phyloP scores from a whole-genome alignment of 2,797 vertebrate species.

The Myripristis murdjan region DNA sequence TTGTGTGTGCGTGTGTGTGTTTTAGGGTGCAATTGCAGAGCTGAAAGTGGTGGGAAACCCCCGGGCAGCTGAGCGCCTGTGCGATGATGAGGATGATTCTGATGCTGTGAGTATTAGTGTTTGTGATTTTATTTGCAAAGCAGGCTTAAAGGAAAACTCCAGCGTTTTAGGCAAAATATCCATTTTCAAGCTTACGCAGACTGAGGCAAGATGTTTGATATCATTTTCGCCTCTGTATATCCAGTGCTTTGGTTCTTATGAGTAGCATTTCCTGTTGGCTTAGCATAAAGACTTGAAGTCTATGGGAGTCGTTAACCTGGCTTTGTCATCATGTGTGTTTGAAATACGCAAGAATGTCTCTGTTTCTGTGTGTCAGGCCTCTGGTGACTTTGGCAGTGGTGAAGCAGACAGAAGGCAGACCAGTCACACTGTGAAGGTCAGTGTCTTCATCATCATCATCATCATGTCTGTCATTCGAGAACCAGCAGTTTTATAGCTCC shows the following conservation, averaged over 20 bases:
- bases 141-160: background rate
- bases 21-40: constrained; percentile 90
- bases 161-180: too few relatives aligned
- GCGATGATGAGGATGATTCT: constrained; percentile 88
- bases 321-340: too few relatives aligned
- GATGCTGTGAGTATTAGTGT: constrained; percentile 76
- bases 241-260: too few relatives aligned
- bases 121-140: background rate
- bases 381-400: constrained; percentile 82
- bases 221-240: too few relatives aligned
- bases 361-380: constrained; percentile 61
- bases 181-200: too few relatives aligned
- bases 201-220: too few relatives aligned
- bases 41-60: constrained; percentile 87
- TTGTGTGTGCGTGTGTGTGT: constrained; percentile 15
- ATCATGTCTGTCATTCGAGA: background rate
- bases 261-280: too few relatives aligned
- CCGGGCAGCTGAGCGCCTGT: constrained; percentile 84
- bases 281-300: too few relatives aligned
- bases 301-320: too few relatives aligned
- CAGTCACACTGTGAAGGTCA: constrained; percentile 48
- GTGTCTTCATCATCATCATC: constrained; percentile 9
- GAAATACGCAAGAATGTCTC: too few relatives aligned
- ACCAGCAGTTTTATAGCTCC: too few relatives aligned
- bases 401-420: constrained; percentile 42